These are phyloP conservation scores for Emesis furor DNA, from an alignment of 2,888 invertebrate species.

Conservation along the genomic window DNA sequence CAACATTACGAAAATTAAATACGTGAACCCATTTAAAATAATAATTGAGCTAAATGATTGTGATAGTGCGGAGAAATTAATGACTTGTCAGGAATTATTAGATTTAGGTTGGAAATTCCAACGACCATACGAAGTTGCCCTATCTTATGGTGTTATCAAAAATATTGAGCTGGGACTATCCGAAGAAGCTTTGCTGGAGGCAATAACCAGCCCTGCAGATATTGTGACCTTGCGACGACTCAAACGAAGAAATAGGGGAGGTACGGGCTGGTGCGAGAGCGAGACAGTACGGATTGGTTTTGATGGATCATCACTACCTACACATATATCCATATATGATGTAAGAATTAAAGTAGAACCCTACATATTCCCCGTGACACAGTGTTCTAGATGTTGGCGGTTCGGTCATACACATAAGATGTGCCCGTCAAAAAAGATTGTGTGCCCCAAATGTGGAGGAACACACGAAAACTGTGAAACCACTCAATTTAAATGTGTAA, in stretches of 20 bases:
- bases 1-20: too few relatives aligned
- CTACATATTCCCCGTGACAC: too few relatives aligned
- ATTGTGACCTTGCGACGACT: neutral
- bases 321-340: neutral
- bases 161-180: neutral
- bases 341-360: too few relatives aligned
- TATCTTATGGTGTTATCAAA: conserved; percentile 1
- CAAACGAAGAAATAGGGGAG: neutral
- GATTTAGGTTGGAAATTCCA: neutral
- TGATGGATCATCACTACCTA: neutral
- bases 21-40: too few relatives aligned
- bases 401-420: too few relatives aligned
- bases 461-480: too few relatives aligned
- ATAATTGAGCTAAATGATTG: too few relatives aligned
- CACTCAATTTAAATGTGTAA: too few relatives aligned
- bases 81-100: neutral
- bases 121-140: neutral
- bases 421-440: too few relatives aligned
- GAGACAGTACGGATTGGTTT: neutral
- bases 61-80: neutral
- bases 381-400: too few relatives aligned
- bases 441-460: too few relatives aligned
- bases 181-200: neutral
- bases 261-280: neutral
- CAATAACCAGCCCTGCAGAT: neutral